Evolutionary conservation across 2,797 vertebrate species (phyloP).

Genomic region (Myoxocephalus aenaeus): DNA sequence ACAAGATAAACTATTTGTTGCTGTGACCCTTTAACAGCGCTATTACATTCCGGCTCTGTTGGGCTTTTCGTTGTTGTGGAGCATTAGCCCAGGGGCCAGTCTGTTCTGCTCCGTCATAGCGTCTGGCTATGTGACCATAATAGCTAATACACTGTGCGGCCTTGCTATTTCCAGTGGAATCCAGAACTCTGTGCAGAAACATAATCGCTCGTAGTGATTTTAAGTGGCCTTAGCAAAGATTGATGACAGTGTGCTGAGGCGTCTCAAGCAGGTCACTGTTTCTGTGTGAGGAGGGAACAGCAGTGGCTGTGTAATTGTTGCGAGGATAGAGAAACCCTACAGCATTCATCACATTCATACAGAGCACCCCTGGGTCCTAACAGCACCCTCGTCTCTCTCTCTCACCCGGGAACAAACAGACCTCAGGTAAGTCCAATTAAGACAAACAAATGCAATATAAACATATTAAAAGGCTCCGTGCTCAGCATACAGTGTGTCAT

Average conservation of each 20-base stretch:
- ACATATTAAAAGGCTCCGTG: conserved; percentile 8
- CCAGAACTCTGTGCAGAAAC: conserved; percentile 45
- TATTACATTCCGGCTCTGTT: conserved; percentile 35
- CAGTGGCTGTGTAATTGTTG: conserved; percentile 65
- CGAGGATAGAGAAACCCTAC: conserved; percentile 56
- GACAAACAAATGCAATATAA: conserved; percentile 33
- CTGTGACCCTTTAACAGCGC: conserved; percentile 48
- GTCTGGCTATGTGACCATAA: conserved; percentile 58
- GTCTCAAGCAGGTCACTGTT: conserved; percentile 54
- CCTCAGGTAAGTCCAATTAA: conserved; percentile 26
- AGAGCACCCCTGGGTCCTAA: conserved; percentile 47
- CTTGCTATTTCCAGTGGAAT: conserved; percentile 20
- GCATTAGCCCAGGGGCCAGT: conserved; percentile 36
- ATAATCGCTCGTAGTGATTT: conserved; percentile 50
- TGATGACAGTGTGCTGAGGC: conserved; percentile 58
- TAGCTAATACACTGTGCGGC: conserved; percentile 35
- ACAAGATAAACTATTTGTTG: conserved; percentile 47
- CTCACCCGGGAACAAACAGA: conserved; percentile 48
- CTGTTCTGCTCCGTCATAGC: conserved; percentile 55
- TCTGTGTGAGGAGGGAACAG: conserved; percentile 33
- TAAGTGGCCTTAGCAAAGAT: conserved; percentile 65
- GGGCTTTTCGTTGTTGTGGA: conserved; percentile 26
- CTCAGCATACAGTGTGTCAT: background rate
- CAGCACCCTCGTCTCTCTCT: conserved; percentile 24
- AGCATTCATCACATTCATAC: conserved; percentile 69